Conservation (phyloP, 2,888 invertebrate species). For the Kuschelorhynchus macadamiae region DNA sequence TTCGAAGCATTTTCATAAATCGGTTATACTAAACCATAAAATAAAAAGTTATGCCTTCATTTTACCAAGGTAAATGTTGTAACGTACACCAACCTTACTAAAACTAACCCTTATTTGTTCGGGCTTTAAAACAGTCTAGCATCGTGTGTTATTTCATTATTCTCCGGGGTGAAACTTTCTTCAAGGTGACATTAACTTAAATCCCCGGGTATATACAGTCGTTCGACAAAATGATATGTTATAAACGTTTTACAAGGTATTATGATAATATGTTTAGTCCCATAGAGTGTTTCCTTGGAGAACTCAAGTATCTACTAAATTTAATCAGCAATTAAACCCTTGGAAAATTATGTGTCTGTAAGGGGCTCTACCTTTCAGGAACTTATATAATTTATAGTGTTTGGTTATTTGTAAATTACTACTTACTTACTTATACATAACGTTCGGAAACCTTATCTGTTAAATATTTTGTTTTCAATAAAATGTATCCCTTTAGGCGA, state of each 20-base stretch:
- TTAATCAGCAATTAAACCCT: constrained; percentile 25
- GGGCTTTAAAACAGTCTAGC: not conserved
- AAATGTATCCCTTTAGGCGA: no score
- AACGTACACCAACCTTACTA: not conserved
- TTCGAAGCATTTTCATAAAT: not conserved
- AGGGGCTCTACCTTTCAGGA: no score
- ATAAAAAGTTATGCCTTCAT: not conserved
- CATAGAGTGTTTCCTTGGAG: constrained; percentile 19
- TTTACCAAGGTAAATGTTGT: not conserved
- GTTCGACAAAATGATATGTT: constrained; percentile 29
- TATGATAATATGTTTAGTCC: constrained; percentile 30
- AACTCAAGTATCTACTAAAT: constrained; percentile 23
- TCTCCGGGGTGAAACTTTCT: constrained; percentile 31
- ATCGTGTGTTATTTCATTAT: constrained; percentile 17
- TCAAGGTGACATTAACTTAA: constrained; percentile 22
- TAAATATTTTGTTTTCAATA: no score
- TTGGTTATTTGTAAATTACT: no score
- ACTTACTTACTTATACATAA: no score
- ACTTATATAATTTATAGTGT: no score
- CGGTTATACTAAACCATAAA: not conserved
- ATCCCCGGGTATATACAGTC: constrained; percentile 21
- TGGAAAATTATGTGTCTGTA: constrained; percentile 1
- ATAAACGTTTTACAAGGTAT: constrained; percentile 38
- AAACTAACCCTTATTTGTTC: not conserved
- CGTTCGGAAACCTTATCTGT: no score